Conservation (phyloP, 2,113 vertebrate species). For the Podilymbus podiceps region DNA sequence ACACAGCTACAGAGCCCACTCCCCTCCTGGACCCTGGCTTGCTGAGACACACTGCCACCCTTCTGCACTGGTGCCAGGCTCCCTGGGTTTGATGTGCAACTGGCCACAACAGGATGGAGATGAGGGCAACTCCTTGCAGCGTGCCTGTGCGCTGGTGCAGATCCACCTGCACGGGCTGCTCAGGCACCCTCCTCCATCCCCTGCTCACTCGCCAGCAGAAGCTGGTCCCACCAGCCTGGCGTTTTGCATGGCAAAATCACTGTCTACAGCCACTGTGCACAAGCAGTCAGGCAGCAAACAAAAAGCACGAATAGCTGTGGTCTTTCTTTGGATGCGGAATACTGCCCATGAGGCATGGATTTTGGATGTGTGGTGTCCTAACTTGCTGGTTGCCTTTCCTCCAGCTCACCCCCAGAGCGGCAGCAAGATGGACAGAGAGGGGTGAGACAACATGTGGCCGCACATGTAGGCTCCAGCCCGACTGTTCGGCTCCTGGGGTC, state of each 20-base stretch:
- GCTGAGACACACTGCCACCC: not conserved
- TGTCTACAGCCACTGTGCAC: rapidly evolving
- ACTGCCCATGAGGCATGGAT: not conserved
- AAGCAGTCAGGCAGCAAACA: not conserved
- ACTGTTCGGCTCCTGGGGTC: not conserved
- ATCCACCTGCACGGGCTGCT: not conserved
- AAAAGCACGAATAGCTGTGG: not conserved
- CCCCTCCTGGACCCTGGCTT: not conserved
- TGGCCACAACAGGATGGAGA: not conserved
- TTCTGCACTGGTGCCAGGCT: not conserved
- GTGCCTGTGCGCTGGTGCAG: not conserved
- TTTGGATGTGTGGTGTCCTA: not conserved
- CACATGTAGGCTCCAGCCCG: not conserved
- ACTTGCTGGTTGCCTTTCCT: not conserved
- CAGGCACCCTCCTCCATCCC: not conserved
- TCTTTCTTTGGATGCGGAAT: not conserved
- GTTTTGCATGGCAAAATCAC: not conserved
- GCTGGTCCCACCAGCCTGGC: not conserved
- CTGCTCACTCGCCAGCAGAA: not conserved
- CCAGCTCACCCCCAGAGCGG: not conserved
- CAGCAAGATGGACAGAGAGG: not conserved
- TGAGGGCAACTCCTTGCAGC: not conserved
- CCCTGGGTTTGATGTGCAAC: not conserved
- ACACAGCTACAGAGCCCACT: not conserved
- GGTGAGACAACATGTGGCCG: not conserved